Conservation (phyloP, 2,797 vertebrate genomes). For the Novumbra hubbsi region DNA sequence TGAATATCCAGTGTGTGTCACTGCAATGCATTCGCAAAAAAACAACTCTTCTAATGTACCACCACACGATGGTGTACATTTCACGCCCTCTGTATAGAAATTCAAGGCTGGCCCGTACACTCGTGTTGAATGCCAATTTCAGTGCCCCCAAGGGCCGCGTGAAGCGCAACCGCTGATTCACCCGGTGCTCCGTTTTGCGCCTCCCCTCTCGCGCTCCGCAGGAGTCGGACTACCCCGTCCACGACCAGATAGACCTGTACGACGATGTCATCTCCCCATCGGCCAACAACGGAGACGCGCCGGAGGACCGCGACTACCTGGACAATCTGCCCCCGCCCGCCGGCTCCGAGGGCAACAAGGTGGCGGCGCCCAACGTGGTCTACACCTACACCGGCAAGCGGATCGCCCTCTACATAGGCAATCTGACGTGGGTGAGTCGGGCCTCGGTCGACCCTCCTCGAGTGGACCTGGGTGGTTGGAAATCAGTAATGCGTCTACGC, state of each 20-base stretch:
- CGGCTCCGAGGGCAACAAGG: conserved; percentile 90
- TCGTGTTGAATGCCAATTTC: neutral
- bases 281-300: conserved; percentile 98
- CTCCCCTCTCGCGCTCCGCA: conserved; percentile 46
- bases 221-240: conserved; percentile 95
- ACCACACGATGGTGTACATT: neutral
- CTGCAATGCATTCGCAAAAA: neutral
- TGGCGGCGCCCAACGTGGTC: conserved; percentile 87
- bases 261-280: conserved; percentile 98
- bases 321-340: conserved; percentile 89
- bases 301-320: conserved; percentile 96
- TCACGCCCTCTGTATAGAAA: neutral
- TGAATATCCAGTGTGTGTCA: neutral
- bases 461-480: too few species aligned
- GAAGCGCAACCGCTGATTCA: neutral
- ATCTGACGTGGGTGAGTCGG: conserved; percentile 92
- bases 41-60: neutral
- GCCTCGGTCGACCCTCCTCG: too few species aligned
- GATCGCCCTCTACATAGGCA: conserved; percentile 96
- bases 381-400: conserved; percentile 96
- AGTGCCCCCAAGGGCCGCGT: too few species aligned
- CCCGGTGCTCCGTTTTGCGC: too few species aligned
- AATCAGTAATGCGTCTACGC: too few species aligned
- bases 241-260: conserved; percentile 96
- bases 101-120: neutral